These are phyloP conservation scores for Camarhynchus parvulus DNA, from an alignment of 2,113 vertebrate species.

Conservation along the genomic window DNA sequence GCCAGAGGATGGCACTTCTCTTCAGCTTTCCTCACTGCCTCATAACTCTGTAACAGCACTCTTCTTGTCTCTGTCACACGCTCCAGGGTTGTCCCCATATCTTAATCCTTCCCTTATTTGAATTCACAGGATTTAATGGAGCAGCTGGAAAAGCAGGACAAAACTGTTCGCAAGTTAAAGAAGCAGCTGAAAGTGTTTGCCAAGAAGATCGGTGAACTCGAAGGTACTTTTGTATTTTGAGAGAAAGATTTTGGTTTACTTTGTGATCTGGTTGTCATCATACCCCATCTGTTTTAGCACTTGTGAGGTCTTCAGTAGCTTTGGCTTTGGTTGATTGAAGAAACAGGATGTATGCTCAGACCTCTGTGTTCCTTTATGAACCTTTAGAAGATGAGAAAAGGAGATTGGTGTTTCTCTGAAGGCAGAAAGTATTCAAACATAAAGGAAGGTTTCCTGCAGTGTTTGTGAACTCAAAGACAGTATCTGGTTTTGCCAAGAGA, in stretches of 20 bases:
- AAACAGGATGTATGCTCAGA: background rate
- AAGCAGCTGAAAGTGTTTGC: constrained; percentile 98
- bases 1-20: constrained; percentile 69
- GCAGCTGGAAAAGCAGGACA: constrained; percentile 97
- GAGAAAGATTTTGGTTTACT: background rate
- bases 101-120: constrained; percentile 19
- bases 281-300: background rate
- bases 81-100: background rate
- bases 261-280: background rate
- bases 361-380: background rate
- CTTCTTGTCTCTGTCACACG: background rate
- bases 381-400: background rate
- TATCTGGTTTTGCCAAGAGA: background rate
- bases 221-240: constrained; percentile 81
- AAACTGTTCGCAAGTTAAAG: constrained; percentile 98
- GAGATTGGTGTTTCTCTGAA: background rate
- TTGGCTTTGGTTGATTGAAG: background rate
- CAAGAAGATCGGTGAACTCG: constrained; percentile 97
- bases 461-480: background rate
- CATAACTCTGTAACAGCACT: constrained; percentile 68
- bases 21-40: constrained; percentile 43
- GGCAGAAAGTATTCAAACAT: background rate
- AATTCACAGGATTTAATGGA: constrained; percentile 94
- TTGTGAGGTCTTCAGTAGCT: background rate
- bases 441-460: background rate